Conservation (phyloP, 2,113 vertebrate species). For the Gymnarchus niloticus region DNA sequence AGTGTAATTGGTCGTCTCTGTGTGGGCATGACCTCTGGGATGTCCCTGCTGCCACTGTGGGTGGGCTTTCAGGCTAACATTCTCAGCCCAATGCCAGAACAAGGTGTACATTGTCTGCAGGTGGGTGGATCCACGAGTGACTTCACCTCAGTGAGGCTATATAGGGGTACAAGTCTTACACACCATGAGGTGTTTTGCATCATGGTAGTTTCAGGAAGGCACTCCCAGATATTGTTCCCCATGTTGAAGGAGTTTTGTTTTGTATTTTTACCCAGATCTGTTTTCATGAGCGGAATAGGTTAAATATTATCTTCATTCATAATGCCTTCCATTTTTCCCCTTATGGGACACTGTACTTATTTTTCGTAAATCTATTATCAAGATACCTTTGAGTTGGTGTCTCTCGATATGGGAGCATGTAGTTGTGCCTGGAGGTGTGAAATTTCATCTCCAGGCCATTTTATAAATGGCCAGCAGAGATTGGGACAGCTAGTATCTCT, state of each 20-base stretch:
- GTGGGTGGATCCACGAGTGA: neutral
- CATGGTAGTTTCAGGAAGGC: neutral
- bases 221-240: neutral
- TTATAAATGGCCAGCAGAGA: neutral
- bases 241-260: neutral
- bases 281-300: neutral
- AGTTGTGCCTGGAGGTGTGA: too few species aligned
- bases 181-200: neutral
- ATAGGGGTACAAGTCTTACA: too few species aligned
- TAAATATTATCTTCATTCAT: neutral
- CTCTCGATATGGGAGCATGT: too few species aligned
- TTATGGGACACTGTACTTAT: too few species aligned
- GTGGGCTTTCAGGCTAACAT: neutral
- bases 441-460: neutral
- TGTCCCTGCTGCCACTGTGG: neutral
- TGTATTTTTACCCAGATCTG: neutral
- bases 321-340: too few species aligned
- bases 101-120: neutral
- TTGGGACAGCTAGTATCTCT: neutral
- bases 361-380: too few species aligned
- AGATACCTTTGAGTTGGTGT: too few species aligned
- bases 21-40: neutral
- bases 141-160: neutral
- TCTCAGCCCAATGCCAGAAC: neutral
- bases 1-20: neutral